A percentile compares a stretch with the other conserved stretches of the same genome.
These are phyloP conservation scores for fruit fly (Drosophila melanogaster) DNA, from an alignment of 1,140 invertebrate genomes.

Conservation along the genomic window Release_6_plus_ISO1_MT NT_033779.5:19144001-19144500, in stretches of 20 bases:
- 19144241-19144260: constrained; percentile 71
- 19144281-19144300: constrained; percentile 72
- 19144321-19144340: background rate
- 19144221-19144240: constrained; percentile 74
- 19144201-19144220: constrained; percentile 66
- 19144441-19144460: constrained; percentile 49
- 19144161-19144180: constrained; percentile 1
- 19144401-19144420: constrained; percentile 68
- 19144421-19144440: constrained; percentile 62
- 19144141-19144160: background rate
- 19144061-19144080: constrained; percentile 60
- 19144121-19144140: constrained; percentile 16
- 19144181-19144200: constrained; percentile 56
- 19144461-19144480: constrained; percentile 32
- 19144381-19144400: constrained; percentile 41
- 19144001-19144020: constrained; percentile 41
- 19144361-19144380: background rate
- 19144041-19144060: constrained; percentile 47
- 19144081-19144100: constrained; percentile 27
- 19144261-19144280: constrained; percentile 81
- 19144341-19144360: constrained; percentile 14
- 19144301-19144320: constrained; percentile 22
- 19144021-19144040: constrained; percentile 42
- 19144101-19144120: constrained; percentile 45
- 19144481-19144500: constrained; percentile 29